Percentiles rank a stretch among this genome's conserved stretches.
phyloP scores from a whole-genome alignment of 2,888 invertebrate genomes.

The Sericinus montela region DNA sequence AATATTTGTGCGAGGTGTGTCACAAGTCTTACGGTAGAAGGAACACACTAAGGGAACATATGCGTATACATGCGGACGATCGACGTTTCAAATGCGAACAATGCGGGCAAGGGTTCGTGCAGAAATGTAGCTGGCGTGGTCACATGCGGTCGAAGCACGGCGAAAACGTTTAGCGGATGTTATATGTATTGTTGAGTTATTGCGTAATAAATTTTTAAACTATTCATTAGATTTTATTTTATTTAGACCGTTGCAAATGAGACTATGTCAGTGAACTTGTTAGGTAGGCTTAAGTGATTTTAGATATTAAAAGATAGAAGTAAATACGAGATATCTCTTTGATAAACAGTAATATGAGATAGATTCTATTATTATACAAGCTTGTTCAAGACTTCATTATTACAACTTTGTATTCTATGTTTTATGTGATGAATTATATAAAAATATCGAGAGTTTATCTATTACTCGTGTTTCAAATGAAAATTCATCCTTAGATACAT shows the following conservation, averaged over 20 bases:
- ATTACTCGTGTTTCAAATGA: no score
- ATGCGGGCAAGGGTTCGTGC: slow-evolving; percentile 40
- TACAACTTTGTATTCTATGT: no score
- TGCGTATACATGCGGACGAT: slow-evolving; percentile 41
- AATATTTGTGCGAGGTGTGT: slow-evolving; percentile 51
- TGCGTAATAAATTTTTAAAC: background rate
- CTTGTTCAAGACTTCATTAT: no score
- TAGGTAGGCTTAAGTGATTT: no score
- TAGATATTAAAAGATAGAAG: no score
- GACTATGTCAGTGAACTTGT: no score
- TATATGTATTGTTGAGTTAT: background rate
- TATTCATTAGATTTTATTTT: background rate
- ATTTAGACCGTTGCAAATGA: no score
- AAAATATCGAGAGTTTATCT: no score
- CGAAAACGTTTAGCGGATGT: slow-evolving; percentile 23
- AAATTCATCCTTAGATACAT: background rate
- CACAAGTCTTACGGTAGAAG: slow-evolving; percentile 45
- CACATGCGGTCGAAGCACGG: slow-evolving; percentile 52
- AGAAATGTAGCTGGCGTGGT: slow-evolving; percentile 53
- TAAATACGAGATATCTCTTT: no score
- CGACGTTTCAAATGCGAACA: slow-evolving; percentile 38
- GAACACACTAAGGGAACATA: slow-evolving; percentile 48
- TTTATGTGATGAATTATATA: no score
- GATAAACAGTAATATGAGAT: no score
- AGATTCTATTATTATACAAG: no score